phyloP scores from a whole-genome alignment of 37 sponge, comb jelly and placozoan genomes.

The Geodia barretti region DNA sequence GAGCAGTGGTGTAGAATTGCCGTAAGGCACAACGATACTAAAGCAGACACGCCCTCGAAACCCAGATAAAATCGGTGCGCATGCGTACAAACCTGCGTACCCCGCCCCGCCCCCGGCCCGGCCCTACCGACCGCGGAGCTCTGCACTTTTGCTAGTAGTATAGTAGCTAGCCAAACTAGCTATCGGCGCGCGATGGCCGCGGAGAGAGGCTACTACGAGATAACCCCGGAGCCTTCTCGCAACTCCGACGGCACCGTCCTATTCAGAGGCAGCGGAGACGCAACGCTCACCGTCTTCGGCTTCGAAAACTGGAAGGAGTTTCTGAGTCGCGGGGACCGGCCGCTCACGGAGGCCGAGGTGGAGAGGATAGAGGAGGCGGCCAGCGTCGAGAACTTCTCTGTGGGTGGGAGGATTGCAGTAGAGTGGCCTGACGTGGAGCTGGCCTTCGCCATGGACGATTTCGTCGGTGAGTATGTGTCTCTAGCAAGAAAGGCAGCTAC shows the following conservation, averaged over 20 bases:
- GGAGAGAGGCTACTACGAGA: not conserved
- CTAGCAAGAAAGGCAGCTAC: not conserved
- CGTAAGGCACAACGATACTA: no score
- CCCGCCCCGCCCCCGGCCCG: slow-evolving; percentile 16
- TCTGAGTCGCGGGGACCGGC: slow-evolving; percentile 3
- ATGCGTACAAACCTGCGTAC: no score
- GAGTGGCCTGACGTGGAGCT: slow-evolving; percentile 38
- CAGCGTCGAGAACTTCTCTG: slow-evolving; percentile 13
- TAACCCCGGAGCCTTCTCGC: not conserved
- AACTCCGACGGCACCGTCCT: not conserved
- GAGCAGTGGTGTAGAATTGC: no score
- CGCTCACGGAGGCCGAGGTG: not conserved
- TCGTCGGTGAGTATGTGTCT: slow-evolving; percentile 6
- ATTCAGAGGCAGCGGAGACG: slow-evolving; percentile 32
- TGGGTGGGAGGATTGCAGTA: slow-evolving; percentile 15
- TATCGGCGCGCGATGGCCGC: no score
- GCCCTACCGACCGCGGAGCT: not conserved
- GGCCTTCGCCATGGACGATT: slow-evolving; percentile 35
- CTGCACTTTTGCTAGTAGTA: no score
- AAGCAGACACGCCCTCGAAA: no score
- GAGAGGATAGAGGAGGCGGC: slow-evolving; percentile 1
- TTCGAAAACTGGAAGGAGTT: slow-evolving; percentile 20
- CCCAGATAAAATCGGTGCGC: no score
- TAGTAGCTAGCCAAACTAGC: no score
- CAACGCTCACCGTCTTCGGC: slow-evolving; percentile 17